phyloP scores from a whole-genome alignment of 2,797 vertebrate genomes.

The Rhinophrynus dorsalis region DNA sequence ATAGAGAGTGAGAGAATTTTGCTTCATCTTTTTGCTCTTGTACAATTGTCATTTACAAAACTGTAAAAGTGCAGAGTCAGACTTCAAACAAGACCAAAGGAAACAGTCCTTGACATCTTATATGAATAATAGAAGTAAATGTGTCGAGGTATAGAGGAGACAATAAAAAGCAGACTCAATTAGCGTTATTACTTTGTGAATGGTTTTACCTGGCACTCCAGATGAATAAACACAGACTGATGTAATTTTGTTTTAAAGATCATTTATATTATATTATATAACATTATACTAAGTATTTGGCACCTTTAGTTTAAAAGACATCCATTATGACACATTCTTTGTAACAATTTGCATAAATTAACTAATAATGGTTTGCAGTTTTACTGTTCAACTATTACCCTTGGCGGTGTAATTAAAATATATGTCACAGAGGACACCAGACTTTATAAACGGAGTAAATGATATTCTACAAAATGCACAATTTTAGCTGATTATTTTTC shows the following conservation, averaged over 20 bases:
- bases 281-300: conserved; percentile 2
- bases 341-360: conserved; percentile 45
- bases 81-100: conserved; percentile 18
- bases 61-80: conserved; percentile 34
- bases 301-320: conserved; percentile 22
- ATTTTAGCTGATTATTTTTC: conserved; percentile 10
- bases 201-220: conserved; percentile 44
- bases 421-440: conserved; percentile 30
- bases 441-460: conserved; percentile 17
- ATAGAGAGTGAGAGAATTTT: too few species aligned
- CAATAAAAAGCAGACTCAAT: conserved; percentile 46
- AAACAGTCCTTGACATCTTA: conserved; percentile 37
- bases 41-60: conserved; percentile 34
- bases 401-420: conserved; percentile 30
- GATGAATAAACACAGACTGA: conserved; percentile 28
- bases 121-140: conserved; percentile 31
- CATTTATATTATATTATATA: conserved; percentile 35
- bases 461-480: background rate
- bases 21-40: too few species aligned
- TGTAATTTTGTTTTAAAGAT: conserved; percentile 50
- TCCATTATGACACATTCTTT: conserved; percentile 31
- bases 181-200: conserved; percentile 45
- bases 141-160: conserved; percentile 2
- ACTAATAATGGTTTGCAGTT: conserved; percentile 41
- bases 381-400: conserved; percentile 42